Percentiles rank a stretch among this genome's conserved stretches.
phyloP scores from a whole-genome alignment of 2,113 vertebrate species.

The Sander vitreus region DNA sequence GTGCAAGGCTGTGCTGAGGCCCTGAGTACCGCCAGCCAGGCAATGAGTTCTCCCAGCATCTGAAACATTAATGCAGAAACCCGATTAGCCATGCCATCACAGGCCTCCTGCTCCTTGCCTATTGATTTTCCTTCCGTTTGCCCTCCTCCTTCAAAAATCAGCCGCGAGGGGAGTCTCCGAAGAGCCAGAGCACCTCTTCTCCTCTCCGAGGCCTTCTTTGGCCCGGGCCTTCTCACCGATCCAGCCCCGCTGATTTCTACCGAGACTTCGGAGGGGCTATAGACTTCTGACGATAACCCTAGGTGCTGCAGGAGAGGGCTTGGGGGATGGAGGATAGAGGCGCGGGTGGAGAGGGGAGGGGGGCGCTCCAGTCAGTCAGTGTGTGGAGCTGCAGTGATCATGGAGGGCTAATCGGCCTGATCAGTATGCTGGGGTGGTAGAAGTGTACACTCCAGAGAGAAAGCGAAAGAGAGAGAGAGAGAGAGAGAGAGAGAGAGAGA shows the following conservation, averaged over 20 bases:
- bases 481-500: constrained; percentile 52
- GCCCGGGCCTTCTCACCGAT: constrained; percentile 68
- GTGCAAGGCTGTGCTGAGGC: constrained; percentile 59
- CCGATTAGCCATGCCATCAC: constrained; percentile 85
- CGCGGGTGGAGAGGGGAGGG: background rate
- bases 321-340: constrained; percentile 34
- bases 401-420: constrained; percentile 59
- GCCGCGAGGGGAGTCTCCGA: constrained; percentile 76
- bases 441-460: constrained; percentile 67
- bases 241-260: constrained; percentile 74
- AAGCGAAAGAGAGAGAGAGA: too few species aligned
- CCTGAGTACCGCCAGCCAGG: constrained; percentile 59
- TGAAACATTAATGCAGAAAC: constrained; percentile 87
- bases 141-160: constrained; percentile 75
- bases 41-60: constrained; percentile 76
- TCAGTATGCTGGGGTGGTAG: constrained; percentile 69
- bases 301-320: constrained; percentile 64
- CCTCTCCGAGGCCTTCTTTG: constrained; percentile 75
- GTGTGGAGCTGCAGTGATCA: constrained; percentile 61
- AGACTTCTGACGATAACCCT: constrained; percentile 75
- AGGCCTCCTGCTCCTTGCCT: constrained; percentile 82
- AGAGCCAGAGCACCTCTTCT: constrained; percentile 76
- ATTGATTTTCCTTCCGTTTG: constrained; percentile 86
- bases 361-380: constrained; percentile 41
- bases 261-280: constrained; percentile 70